phyloP scores from a whole-genome alignment of 2,888 invertebrate species.

The Drosophila rubida region DNA sequence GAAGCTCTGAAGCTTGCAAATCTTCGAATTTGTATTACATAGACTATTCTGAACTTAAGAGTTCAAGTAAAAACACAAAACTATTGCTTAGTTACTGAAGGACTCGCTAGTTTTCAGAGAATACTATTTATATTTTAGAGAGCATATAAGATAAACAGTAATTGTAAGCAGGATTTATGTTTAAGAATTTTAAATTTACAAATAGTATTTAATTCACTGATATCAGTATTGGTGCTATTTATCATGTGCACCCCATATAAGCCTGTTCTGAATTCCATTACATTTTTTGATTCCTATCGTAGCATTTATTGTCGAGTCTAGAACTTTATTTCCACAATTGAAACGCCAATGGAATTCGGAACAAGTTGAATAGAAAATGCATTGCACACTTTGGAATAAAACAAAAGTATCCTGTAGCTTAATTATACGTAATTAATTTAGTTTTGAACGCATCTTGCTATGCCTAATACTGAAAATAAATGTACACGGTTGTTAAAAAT shows the following conservation, averaged over 20 bases:
- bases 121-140: background rate
- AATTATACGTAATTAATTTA: slow-evolving; percentile 29
- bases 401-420: slow-evolving; percentile 6
- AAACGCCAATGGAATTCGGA: slow-evolving; percentile 5
- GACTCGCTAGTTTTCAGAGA: background rate
- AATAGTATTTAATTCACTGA: slow-evolving; percentile 5
- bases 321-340: background rate
- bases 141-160: background rate
- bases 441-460: slow-evolving; percentile 20
- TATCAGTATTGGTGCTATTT: slow-evolving; percentile 2
- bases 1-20: background rate
- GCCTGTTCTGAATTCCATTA: slow-evolving; percentile 4
- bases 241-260: background rate
- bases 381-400: slow-evolving; percentile 8
- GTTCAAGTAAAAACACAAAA: background rate
- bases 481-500: slow-evolving; percentile 14
- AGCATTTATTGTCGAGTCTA: background rate
- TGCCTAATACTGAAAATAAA: background rate
- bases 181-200: slow-evolving; percentile 5
- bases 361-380: background rate
- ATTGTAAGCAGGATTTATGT: slow-evolving; percentile 5
- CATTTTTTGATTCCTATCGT: background rate
- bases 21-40: background rate
- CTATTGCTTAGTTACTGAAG: background rate
- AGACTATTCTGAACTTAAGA: background rate